Conservation (phyloP, 2,113 vertebrate species). For the Vimba vimba region DNA sequence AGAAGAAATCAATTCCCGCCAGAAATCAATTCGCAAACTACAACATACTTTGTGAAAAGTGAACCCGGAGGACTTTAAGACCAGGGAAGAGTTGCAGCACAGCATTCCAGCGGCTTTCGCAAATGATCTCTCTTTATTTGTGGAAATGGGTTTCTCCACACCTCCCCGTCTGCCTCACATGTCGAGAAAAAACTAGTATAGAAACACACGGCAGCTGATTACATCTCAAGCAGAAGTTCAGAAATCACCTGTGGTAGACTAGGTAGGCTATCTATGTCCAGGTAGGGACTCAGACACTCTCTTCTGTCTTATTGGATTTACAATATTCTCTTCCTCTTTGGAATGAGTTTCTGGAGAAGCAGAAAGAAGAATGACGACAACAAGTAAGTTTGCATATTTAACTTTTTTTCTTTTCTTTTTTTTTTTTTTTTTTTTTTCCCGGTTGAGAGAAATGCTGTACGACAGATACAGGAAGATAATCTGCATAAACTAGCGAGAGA, state of each 20-base stretch:
- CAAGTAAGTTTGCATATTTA: conserved; percentile 66
- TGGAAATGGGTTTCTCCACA: conserved; percentile 59
- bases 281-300: conserved; percentile 29
- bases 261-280: conserved; percentile 31
- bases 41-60: neutral
- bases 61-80: conserved; percentile 57
- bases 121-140: conserved; percentile 48
- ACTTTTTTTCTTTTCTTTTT: neutral
- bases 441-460: neutral
- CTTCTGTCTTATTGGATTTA: conserved; percentile 19
- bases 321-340: conserved; percentile 49
- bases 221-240: conserved; percentile 3
- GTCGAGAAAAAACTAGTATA: neutral
- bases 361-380: conserved; percentile 70
- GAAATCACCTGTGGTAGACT: conserved; percentile 6
- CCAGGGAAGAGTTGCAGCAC: conserved; percentile 51
- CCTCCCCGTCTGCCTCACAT: conserved; percentile 53
- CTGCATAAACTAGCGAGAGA: neutral
- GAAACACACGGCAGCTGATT: neutral
- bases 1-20: neutral
- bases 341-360: conserved; percentile 78
- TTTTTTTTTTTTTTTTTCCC: too few relatives aligned
- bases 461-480: neutral
- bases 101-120: conserved; percentile 56
- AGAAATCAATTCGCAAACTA: neutral